These are phyloP conservation scores for Microcebus lehilahytsara DNA, from an alignment of 2,113 vertebrate genomes.

Conservation along the genomic window DNA sequence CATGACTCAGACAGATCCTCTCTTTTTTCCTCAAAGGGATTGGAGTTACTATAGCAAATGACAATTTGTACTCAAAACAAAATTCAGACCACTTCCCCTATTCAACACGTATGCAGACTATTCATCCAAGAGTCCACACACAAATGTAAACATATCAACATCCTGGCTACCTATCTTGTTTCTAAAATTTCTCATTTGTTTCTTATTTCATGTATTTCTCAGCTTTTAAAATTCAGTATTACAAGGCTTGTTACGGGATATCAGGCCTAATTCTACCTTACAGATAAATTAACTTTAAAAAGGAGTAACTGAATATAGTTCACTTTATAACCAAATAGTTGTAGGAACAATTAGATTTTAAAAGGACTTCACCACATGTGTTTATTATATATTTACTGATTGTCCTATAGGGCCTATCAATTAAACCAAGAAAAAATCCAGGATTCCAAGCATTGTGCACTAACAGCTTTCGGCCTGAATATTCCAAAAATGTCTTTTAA, in stretches of 20 bases:
- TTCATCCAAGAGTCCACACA: background rate
- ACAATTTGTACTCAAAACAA: background rate
- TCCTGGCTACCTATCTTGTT: background rate
- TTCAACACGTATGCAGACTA: background rate
- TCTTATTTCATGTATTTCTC: background rate
- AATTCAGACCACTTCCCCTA: background rate
- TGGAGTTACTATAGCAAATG: background rate
- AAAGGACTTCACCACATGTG: background rate
- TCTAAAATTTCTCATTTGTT: background rate
- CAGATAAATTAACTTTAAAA: background rate
- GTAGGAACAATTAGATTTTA: background rate
- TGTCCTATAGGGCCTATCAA: background rate
- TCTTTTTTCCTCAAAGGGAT: background rate
- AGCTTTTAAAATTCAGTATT: slow-evolving; percentile 14
- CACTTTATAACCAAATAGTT: background rate
- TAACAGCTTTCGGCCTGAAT: background rate
- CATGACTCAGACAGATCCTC: background rate
- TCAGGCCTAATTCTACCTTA: background rate
- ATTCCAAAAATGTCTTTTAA: background rate
- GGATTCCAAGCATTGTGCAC: background rate
- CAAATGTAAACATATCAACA: background rate
- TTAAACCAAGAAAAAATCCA: background rate
- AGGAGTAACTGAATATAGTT: background rate
- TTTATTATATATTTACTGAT: background rate
- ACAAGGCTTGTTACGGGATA: background rate